Evolutionary conservation across 2,797 vertebrate species (phyloP).

Genomic region (Coluber constrictor): DNA sequence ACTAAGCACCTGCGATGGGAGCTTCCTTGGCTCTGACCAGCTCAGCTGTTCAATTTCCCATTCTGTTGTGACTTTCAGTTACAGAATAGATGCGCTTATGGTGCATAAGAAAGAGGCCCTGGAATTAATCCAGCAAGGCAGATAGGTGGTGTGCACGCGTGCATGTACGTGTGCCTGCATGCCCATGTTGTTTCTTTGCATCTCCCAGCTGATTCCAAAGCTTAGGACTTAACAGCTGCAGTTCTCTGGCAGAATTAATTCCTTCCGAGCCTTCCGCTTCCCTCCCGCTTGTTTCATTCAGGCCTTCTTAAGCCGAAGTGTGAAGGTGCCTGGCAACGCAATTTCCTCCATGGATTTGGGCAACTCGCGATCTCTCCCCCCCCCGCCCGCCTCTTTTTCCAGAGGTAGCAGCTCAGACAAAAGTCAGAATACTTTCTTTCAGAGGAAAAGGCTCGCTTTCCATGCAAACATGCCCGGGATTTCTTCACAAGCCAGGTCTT

Average conservation of each 20-base stretch:
- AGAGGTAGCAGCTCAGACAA: slow-evolving; percentile 20
- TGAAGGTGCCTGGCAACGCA: slow-evolving; percentile 41
- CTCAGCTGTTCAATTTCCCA: neutral
- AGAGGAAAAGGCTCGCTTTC: slow-evolving; percentile 21
- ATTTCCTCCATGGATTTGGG: slow-evolving; percentile 45
- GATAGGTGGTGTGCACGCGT: neutral
- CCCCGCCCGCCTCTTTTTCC: neutral
- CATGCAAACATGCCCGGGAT: slow-evolving; percentile 9
- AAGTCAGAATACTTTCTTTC: neutral
- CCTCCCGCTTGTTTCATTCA: rapidly evolving
- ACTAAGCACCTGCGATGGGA: neutral
- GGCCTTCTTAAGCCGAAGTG: slow-evolving; percentile 7
- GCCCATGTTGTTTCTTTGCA: slow-evolving; percentile 39
- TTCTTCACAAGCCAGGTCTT: slow-evolving; percentile 25
- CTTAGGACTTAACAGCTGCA: slow-evolving; percentile 43
- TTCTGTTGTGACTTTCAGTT: slow-evolving; percentile 7
- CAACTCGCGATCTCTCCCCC: slow-evolving; percentile 31
- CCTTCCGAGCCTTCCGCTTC: slow-evolving; percentile 14
- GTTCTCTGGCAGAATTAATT: slow-evolving; percentile 57
- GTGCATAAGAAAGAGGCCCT: slow-evolving; percentile 30
- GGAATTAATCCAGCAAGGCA: slow-evolving; percentile 33
- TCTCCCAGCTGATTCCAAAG: slow-evolving; percentile 23
- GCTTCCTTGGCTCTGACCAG: neutral
- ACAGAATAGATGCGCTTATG: slow-evolving; percentile 40
- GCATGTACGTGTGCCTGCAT: neutral